These are phyloP conservation scores for Platycercus adscitus DNA, from an alignment of 2,113 vertebrate species.

Conservation along the genomic window DNA sequence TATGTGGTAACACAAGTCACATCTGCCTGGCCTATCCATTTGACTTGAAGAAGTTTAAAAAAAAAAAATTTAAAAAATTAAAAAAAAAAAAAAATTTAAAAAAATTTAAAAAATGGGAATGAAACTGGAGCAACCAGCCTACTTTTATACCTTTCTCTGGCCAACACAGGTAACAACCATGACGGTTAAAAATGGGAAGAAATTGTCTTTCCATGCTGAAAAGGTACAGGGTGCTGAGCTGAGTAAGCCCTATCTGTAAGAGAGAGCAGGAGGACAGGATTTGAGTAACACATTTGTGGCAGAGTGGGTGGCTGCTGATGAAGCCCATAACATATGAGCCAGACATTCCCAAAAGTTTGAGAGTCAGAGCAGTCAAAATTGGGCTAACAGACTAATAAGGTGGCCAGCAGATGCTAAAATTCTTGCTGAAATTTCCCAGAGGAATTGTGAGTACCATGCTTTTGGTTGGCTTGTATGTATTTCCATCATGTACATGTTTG, in stretches of 20 bases:
- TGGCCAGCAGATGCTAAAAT: not conserved
- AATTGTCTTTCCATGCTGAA: not conserved
- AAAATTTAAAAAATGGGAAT: not conserved
- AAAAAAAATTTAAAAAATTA: too few relatives aligned
- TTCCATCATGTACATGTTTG: not conserved
- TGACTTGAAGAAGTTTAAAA: not conserved
- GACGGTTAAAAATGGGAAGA: not conserved
- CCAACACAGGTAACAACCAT: not conserved
- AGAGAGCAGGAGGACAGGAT: not conserved
- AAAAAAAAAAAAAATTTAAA: too few relatives aligned
- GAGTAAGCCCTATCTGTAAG: not conserved
- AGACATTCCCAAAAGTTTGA: not conserved
- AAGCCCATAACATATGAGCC: fast-evolving
- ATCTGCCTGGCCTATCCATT: not conserved
- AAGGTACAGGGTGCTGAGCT: not conserved
- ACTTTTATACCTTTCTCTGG: not conserved
- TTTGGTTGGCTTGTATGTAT: not conserved
- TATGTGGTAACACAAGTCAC: not conserved
- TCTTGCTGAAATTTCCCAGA: not conserved
- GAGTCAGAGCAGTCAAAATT: not conserved
- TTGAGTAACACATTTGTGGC: not conserved
- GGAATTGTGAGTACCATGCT: fast-evolving
- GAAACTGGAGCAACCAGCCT: fast-evolving
- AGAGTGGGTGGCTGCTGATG: fast-evolving
- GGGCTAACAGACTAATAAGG: not conserved